These are phyloP conservation scores for Acrocephalus arundinaceus DNA, from an alignment of 2,113 vertebrate species.

Conservation along the genomic window DNA sequence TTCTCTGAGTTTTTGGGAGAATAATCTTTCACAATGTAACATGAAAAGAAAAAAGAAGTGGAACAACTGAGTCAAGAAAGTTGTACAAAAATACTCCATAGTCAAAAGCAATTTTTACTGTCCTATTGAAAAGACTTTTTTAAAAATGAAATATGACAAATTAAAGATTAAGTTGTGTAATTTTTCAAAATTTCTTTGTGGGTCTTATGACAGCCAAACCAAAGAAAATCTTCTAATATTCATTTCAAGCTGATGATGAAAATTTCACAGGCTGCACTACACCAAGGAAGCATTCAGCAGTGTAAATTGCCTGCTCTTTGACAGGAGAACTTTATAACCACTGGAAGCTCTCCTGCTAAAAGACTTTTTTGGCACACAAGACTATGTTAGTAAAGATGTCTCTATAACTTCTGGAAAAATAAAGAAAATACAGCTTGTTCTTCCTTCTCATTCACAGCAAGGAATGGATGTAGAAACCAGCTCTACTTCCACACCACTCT, in stretches of 20 bases:
- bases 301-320: neutral
- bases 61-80: neutral
- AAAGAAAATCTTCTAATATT: neutral
- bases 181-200: neutral
- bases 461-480: neutral
- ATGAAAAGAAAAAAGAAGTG: neutral
- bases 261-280: neutral
- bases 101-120: neutral
- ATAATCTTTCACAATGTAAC: neutral
- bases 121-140: neutral
- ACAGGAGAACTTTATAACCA: neutral
- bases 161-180: neutral
- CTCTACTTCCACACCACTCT: neutral
- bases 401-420: neutral
- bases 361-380: neutral
- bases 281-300: neutral
- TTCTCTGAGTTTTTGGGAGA: neutral
- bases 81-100: neutral
- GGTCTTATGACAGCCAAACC: neutral
- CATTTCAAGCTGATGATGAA: neutral
- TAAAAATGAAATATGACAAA: neutral
- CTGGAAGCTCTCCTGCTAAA: neutral
- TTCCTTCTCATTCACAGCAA: neutral
- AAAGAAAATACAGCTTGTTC: neutral
- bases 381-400: neutral